Percentiles rank a stretch among this genome's conserved stretches.
phyloP scores from a whole-genome alignment of 2,888 invertebrate species.

The Piscicola geometra region DNA sequence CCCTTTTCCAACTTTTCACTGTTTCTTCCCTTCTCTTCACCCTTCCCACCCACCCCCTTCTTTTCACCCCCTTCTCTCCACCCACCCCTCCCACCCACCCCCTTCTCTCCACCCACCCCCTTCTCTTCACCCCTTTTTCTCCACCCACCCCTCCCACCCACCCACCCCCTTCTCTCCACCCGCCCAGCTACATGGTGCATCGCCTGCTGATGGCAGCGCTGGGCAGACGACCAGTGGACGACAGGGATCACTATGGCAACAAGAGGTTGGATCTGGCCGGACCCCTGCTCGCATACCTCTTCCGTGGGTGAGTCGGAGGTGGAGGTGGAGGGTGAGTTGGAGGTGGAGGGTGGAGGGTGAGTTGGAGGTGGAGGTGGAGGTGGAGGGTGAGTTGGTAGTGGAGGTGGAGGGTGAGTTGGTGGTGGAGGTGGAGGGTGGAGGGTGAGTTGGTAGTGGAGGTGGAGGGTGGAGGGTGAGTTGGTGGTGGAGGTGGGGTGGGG shows the following conservation, averaged over 20 bases:
- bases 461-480: no score
- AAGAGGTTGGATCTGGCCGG: slow-evolving; percentile 96
- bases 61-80: no score
- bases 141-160: no score
- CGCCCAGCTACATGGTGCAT: slow-evolving; percentile 89
- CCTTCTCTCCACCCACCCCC: not conserved
- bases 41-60: no score
- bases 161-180: not conserved
- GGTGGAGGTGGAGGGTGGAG: no score
- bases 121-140: not conserved
- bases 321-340: not conserved
- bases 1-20: no score
- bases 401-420: not conserved
- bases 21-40: no score
- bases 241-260: slow-evolving; percentile 99
- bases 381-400: not conserved
- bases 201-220: slow-evolving; percentile 85
- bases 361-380: not conserved
- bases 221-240: slow-evolving; percentile 86
- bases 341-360: not conserved
- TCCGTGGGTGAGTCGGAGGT: slow-evolving; percentile 68
- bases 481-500: no score
- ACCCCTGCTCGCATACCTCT: slow-evolving; percentile 89
- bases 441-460: no score
- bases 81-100: no score